These are phyloP conservation scores for Ceratotherium simum DNA, from an alignment of 2,113 vertebrate genomes.

Conservation along the genomic window DNA sequence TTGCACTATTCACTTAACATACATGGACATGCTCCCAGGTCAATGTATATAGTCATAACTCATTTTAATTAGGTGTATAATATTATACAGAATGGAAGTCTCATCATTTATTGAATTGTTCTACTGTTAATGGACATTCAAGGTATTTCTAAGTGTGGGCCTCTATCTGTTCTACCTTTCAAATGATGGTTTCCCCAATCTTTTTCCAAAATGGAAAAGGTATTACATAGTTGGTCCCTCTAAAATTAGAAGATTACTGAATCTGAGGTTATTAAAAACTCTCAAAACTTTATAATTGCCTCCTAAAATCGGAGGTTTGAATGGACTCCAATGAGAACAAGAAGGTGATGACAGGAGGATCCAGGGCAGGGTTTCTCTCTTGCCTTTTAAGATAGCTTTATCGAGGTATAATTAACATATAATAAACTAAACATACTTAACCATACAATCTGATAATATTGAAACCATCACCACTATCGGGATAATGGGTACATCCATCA, in stretches of 20 bases:
- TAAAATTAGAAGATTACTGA: conserved; percentile 3
- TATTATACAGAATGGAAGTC: neutral
- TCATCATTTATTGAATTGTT: neutral
- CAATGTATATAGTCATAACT: neutral
- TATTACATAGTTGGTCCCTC: neutral
- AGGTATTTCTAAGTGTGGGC: neutral
- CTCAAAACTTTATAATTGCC: neutral
- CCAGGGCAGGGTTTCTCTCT: neutral
- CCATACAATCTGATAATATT: neutral
- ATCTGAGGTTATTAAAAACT: neutral
- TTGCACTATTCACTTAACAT: neutral
- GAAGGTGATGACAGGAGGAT: neutral
- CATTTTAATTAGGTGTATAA: neutral
- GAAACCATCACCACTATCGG: neutral
- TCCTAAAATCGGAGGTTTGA: neutral
- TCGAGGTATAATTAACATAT: neutral
- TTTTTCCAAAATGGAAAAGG: neutral
- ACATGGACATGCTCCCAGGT: neutral
- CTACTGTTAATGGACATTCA: neutral
- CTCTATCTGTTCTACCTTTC: neutral
- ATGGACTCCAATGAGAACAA: neutral
- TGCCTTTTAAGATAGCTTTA: neutral
- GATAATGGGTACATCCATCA: neutral
- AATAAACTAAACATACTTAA: neutral
- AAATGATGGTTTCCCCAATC: neutral